Base-by-base conservation (phyloP, 2,888 invertebrate species). In the Eupithecia subfuscata region DNA sequence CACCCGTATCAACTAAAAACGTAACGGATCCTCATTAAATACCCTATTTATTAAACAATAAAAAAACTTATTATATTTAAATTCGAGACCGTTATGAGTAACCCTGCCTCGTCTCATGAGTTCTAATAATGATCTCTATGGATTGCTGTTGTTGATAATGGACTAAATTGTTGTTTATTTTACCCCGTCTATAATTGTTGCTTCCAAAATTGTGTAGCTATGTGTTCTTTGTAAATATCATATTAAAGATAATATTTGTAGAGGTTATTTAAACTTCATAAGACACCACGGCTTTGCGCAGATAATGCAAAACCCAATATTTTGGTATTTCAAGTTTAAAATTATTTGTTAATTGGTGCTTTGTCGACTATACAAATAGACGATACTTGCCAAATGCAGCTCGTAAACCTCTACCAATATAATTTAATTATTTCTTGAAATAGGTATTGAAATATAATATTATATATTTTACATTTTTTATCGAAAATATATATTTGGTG, bases 111-210 rank as follows among this genome's bases (percentile, higher is more conserved):
- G 52, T 22, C 52, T 56, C 22, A 25, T 25, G 60, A 60, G n/a
- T 67, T 67, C n/a, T 40, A n/a, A 6, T 6, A 65, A n/a, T 37
- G 65, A 67, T 67, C 65, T 67, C 65, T 4, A 67, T 67, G 11
- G 18, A 67, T 67, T 34, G 34, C 30, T 64, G 9, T 65, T 65
- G 64, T 64, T 11, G 65, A 30, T 37, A 60, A 60, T 60, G 4
- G 25, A 12, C 56, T 60, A 60, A 60, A 60, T 60, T 14, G 22
- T 60, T 11, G 22, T 60, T 22, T 60, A 14, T 25, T 22, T 12
- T 12, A 12, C 14, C 14, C 40, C 40, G 14, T 43, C 9, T 14
- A 22, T 22, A 25, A 60, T 14, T 60, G 6, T 14, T 60, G 60
- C 22, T 60, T 60, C 60, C 60, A 60, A 12, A 3, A 22, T 22